phyloP scores from a whole-genome alignment of 2,113 vertebrate genomes.

The Sialia sialis region DNA sequence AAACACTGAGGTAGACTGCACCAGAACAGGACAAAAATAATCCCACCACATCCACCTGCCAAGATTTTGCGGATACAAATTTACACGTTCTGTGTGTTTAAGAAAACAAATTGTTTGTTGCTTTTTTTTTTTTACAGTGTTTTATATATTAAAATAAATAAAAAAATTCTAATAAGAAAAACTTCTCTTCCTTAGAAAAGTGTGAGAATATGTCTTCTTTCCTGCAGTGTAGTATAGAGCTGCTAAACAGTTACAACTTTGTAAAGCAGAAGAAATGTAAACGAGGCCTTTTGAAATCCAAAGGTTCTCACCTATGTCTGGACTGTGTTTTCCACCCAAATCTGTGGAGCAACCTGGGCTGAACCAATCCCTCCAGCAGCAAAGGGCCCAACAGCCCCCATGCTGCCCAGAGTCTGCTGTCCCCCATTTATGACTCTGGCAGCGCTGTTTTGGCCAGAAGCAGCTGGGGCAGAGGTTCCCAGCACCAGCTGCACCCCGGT shows the following conservation, averaged over 20 bases:
- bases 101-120: slow-evolving; percentile 59
- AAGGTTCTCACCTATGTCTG: background rate
- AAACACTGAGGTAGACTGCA: slow-evolving; percentile 91
- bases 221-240: slow-evolving; percentile 35
- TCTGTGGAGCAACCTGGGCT: background rate
- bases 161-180: slow-evolving; percentile 82
- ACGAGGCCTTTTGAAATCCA: background rate
- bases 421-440: background rate
- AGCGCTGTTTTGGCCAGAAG: background rate
- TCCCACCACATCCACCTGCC: slow-evolving; percentile 65
- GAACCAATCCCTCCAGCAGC: accelerated
- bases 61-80: slow-evolving; percentile 64
- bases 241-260: slow-evolving; percentile 6
- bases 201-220: slow-evolving; percentile 61
- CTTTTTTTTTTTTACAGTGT: slow-evolving; percentile 74
- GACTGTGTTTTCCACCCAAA: background rate
- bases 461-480: background rate
- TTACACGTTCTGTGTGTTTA: slow-evolving; percentile 56
- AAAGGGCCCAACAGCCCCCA: accelerated
- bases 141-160: slow-evolving; percentile 91
- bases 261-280: slow-evolving; percentile 62
- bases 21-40: slow-evolving; percentile 76
- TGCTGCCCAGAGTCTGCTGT: accelerated
- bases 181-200: slow-evolving; percentile 83
- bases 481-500: background rate